Conservation (phyloP, 2,797 vertebrate genomes). For the Phoeniculus purpureus region DNA sequence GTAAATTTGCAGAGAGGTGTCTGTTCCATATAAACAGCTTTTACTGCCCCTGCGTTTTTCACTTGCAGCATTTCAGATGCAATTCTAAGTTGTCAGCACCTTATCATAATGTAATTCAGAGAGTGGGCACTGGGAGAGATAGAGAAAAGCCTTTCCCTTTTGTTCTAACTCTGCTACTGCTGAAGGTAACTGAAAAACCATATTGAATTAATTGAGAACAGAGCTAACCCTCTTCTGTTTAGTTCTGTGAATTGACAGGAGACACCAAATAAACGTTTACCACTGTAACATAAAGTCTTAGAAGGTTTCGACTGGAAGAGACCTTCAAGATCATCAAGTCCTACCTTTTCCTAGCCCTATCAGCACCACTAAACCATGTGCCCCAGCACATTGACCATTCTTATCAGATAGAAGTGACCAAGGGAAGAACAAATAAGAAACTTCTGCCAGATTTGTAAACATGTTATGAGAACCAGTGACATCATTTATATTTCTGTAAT, state of each 20-base stretch:
- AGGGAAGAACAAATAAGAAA: constrained; percentile 25
- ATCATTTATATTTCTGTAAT: constrained; percentile 18
- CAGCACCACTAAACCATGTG: too few relatives aligned
- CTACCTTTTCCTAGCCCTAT: too few relatives aligned
- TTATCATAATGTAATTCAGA: neutral
- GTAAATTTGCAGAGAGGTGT: neutral
- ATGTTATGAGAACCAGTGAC: neutral
- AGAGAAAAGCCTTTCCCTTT: neutral
- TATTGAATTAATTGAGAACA: neutral
- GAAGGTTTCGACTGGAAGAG: too few relatives aligned
- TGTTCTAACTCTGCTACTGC: neutral
- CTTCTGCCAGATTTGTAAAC: neutral
- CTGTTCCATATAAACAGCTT: constrained; percentile 8
- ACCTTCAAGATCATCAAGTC: too few relatives aligned
- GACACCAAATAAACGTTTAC: too few relatives aligned
- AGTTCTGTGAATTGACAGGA: neutral
- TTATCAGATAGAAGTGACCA: constrained; percentile 25
- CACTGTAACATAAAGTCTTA: too few relatives aligned
- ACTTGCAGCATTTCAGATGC: neutral
- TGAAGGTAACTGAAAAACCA: neutral
- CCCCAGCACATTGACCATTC: neutral
- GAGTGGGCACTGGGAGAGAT: neutral
- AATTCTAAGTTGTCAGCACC: neutral
- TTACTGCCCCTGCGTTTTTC: neutral
- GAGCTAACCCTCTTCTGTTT: neutral